Evolutionary conservation across 2,113 vertebrate genomes (phyloP).

Genomic region (Scolopax mira): DNA sequence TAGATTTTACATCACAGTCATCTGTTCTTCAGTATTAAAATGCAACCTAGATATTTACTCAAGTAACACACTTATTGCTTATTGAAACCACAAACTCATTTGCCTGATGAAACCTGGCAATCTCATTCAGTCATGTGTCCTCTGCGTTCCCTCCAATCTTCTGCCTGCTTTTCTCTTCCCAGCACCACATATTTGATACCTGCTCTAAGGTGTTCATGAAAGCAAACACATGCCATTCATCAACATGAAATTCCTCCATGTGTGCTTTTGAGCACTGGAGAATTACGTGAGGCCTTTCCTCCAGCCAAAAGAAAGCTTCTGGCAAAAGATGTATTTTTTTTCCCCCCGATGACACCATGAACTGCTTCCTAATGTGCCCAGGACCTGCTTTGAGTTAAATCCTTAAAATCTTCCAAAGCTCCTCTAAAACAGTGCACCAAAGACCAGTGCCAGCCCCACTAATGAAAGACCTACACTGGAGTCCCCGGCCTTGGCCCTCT

Average conservation of each 20-base stretch:
- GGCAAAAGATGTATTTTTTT: neutral
- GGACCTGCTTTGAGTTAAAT: neutral
- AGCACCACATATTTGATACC: neutral
- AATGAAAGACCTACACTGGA: neutral
- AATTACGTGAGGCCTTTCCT: neutral
- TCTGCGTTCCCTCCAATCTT: neutral
- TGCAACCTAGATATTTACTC: neutral
- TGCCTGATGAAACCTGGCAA: neutral
- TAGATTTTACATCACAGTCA: neutral
- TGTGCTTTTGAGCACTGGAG: neutral
- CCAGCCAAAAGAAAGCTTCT: conserved; percentile 14
- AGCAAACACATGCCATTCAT: neutral
- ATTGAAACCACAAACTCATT: neutral
- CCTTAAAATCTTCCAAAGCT: neutral
- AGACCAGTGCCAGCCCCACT: neutral
- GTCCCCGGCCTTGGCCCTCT: neutral
- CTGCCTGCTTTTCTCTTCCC: neutral
- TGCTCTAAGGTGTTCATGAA: neutral
- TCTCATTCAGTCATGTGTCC: neutral
- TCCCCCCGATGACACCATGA: neutral
- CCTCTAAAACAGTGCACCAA: neutral
- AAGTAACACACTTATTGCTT: neutral
- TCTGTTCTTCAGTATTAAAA: neutral
- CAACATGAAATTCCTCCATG: neutral
- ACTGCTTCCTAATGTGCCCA: neutral